These are phyloP conservation scores for Copidosoma floridanum DNA, from an alignment of 1,140 invertebrate species.

Conservation along the genomic window DNA sequence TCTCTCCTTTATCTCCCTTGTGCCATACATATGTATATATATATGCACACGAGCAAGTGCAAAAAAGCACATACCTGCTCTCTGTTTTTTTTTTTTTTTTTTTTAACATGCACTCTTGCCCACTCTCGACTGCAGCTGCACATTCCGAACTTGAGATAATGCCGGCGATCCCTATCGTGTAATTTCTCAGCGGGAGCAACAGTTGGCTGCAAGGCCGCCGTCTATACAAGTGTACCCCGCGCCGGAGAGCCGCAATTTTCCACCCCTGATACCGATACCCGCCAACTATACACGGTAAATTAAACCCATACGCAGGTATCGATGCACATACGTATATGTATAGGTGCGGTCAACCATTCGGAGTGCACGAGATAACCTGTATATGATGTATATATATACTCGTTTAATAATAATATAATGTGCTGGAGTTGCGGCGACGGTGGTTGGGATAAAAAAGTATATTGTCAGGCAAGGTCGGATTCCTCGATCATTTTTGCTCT, in stretches of 20 bases:
- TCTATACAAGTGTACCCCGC: not conserved
- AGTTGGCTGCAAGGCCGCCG: not conserved
- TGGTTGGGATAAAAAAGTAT: too few species aligned
- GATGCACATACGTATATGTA: not conserved
- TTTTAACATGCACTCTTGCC: too few species aligned
- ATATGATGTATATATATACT: too few species aligned
- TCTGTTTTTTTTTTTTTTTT: not conserved
- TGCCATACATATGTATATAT: too few species aligned
- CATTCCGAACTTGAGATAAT: slow-evolving; percentile 27
- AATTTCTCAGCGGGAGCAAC: not conserved
- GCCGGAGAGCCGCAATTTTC: too few species aligned
- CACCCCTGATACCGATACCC: too few species aligned
- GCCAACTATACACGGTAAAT: too few species aligned
- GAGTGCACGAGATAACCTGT: too few species aligned
- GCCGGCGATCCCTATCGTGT: slow-evolving; percentile 5
- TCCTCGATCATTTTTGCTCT: not conserved
- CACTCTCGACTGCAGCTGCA: not conserved
- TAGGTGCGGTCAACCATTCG: slow-evolving; percentile 15
- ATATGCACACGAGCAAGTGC: too few species aligned
- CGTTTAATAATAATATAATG: too few species aligned
- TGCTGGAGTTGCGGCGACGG: not conserved
- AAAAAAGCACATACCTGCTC: not conserved
- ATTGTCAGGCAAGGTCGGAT: slow-evolving; percentile 17
- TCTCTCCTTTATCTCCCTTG: too few species aligned
- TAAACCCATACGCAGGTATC: not conserved